Evolutionary conservation across 1,140 invertebrate species (phyloP).

Genomic region (Planococcus citri): DNA sequence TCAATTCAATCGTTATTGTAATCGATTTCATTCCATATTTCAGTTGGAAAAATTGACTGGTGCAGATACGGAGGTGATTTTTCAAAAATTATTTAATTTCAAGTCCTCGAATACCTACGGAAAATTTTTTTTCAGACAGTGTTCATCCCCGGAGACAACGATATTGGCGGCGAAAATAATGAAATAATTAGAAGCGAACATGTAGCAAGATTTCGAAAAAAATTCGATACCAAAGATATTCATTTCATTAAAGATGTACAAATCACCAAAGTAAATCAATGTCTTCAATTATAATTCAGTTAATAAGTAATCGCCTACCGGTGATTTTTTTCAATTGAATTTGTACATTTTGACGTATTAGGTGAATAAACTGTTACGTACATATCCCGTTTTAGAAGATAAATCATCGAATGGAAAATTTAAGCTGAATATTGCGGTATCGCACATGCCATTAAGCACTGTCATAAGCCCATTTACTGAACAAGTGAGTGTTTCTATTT

Average conservation of each 20-base stretch:
- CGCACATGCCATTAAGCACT: constrained; percentile 53
- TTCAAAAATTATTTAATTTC: neutral
- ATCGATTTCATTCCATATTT: constrained; percentile 58
- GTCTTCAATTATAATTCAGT: too few species aligned
- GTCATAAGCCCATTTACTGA: constrained; percentile 47
- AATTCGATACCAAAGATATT: constrained; percentile 54
- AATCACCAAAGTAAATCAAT: constrained; percentile 33
- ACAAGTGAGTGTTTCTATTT: constrained; percentile 40
- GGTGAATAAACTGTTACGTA: constrained; percentile 53
- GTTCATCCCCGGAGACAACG: constrained; percentile 86
- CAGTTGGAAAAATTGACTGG: constrained; percentile 25
- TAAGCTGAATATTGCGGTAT: constrained; percentile 48
- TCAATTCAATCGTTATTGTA: constrained; percentile 55
- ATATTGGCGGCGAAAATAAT: constrained; percentile 74
- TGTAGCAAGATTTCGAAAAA: constrained; percentile 59
- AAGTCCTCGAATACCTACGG: neutral
- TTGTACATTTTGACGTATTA: too few species aligned
- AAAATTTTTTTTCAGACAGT: constrained; percentile 48
- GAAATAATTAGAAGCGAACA: constrained; percentile 59
- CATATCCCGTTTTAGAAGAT: constrained; percentile 31
- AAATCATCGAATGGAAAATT: constrained; percentile 33
- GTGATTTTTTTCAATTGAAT: too few species aligned
- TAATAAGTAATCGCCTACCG: too few species aligned
- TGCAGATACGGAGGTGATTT: neutral
- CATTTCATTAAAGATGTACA: constrained; percentile 44